Conservation (phyloP, 1,140 invertebrate species). For the Drosophila subpulchrella region DNA sequence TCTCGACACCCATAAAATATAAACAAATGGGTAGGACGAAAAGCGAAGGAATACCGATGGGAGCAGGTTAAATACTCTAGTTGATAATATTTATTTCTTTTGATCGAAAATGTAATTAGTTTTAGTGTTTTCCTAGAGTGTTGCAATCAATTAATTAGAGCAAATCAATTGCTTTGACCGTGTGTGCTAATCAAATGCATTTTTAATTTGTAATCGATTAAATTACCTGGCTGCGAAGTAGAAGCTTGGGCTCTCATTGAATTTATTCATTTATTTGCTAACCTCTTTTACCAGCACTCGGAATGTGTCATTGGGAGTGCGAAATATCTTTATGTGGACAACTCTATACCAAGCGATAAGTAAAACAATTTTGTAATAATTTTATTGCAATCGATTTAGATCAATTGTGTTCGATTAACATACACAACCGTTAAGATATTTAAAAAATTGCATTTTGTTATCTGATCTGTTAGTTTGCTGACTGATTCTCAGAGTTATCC, state of each 20-base stretch:
- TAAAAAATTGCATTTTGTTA: not conserved
- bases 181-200: conserved; percentile 39
- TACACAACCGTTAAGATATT: not conserved
- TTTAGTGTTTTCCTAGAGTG: conserved; percentile 12
- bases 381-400: conserved; percentile 1
- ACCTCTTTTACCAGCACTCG: not conserved
- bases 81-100: not conserved
- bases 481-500: conserved; percentile 26
- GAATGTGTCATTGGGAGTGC: conserved; percentile 22
- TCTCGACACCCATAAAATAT: conserved; percentile 24
- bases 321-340: conserved; percentile 17
- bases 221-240: conserved; percentile 11
- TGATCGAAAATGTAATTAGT: conserved; percentile 23
- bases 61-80: conserved; percentile 17
- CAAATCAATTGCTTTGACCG: conserved; percentile 37
- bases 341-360: not conserved
- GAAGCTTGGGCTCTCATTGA: conserved; percentile 4
- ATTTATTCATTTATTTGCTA: conserved; percentile 9
- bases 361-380: not conserved
- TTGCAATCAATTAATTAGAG: conserved; percentile 51
- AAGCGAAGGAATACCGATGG: not conserved
- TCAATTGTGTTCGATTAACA: not conserved
- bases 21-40: conserved; percentile 3
- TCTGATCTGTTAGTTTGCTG: not conserved
- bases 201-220: conserved; percentile 58